Evolutionary conservation across 2,888 invertebrate species (phyloP).

Genomic region (Cremastobaeus sp.): DNA sequence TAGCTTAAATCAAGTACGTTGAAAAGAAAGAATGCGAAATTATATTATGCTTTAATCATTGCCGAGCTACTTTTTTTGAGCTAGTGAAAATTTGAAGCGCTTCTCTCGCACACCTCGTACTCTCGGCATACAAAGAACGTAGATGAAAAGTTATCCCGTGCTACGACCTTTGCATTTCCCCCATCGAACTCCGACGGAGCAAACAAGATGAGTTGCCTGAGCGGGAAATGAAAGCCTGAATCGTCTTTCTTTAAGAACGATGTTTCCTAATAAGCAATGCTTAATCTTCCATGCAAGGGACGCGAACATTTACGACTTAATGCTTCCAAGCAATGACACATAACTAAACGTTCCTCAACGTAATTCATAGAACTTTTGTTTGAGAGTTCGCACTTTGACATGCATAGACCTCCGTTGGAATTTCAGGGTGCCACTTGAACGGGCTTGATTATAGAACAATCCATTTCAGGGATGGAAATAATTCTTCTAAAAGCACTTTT

Average conservation of each 20-base stretch:
- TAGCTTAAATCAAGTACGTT: background rate
- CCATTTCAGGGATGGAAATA: too few species aligned
- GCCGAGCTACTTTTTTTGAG: slow-evolving; percentile 3
- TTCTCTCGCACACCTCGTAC: slow-evolving; percentile 31
- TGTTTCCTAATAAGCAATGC: slow-evolving; percentile 67
- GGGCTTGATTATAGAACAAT: too few species aligned
- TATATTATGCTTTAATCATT: slow-evolving; percentile 9
- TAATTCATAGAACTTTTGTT: slow-evolving; percentile 14
- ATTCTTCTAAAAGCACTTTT: too few species aligned
- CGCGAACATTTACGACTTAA: too few species aligned
- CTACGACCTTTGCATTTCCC: slow-evolving; percentile 48
- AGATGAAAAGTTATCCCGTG: slow-evolving; percentile 64
- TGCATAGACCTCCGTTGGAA: too few species aligned
- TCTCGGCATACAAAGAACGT: slow-evolving; percentile 63
- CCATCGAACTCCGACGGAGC: slow-evolving; percentile 19
- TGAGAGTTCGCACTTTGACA: slow-evolving; percentile 13
- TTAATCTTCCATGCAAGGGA: slow-evolving; percentile 67
- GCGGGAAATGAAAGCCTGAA: slow-evolving; percentile 70
- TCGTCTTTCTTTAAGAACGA: slow-evolving; percentile 50
- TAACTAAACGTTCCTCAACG: slow-evolving; percentile 23
- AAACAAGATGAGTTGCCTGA: slow-evolving; percentile 63
- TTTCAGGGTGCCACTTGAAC: too few species aligned
- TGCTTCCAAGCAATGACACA: too few species aligned
- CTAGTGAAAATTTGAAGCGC: background rate
- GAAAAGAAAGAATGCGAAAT: slow-evolving; percentile 14